Base-by-base conservation (phyloP, 2,113 vertebrate genomes). In the Hiodon alosoides region DNA sequence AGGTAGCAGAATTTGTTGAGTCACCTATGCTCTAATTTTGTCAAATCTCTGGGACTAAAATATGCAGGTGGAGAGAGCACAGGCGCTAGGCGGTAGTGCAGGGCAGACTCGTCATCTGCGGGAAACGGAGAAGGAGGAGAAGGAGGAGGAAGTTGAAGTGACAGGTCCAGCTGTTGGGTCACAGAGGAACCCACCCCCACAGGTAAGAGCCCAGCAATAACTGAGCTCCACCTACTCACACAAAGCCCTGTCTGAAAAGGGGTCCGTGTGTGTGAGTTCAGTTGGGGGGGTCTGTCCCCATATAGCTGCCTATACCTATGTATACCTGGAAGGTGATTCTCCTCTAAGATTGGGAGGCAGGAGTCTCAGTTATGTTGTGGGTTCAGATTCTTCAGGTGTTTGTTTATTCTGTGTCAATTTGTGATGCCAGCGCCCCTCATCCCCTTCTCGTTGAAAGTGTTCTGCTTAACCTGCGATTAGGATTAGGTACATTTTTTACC, bases 21-120 rank as follows among this genome's bases (percentile, higher is more conserved):
- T 50, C 8, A 47, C 59, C 48, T 60, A 16, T 66, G 51, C 54
- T 66, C 59, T 61, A 51, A 70, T n/a, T n/a, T 17, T 76, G 67
- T 71, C 31, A 76, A 70, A 76, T 76, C 68, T 76, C 52, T 69
- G 75, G 55, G 71, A 76, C 71, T 76, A 31, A 69, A 76, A 64
- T 60, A n/a, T 31, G 31, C 75, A 76, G 74, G 74, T 70, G 74
- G 74, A 76, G 67, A 47, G 47, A 51, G 67, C 7, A n/a, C 57
- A 52, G 75, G 59, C 68, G 60, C 51, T 76, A 71, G 59, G 68
- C 75, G 47, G 50, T 71, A 71, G 75, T 70, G 59, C 75, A 76
- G 75, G 59, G 75, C 75, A 71, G 74, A 67, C n/a, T 17, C n/a
- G 57, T 76, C 57, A 58, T 55, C 67, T 48, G 60, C 74, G 31